Percentiles rank a stretch among this genome's conserved stretches.
Evolutionary conservation across 2,113 vertebrate genomes (phyloP).

Genomic region (Thinocorus orbignyianus): DNA sequence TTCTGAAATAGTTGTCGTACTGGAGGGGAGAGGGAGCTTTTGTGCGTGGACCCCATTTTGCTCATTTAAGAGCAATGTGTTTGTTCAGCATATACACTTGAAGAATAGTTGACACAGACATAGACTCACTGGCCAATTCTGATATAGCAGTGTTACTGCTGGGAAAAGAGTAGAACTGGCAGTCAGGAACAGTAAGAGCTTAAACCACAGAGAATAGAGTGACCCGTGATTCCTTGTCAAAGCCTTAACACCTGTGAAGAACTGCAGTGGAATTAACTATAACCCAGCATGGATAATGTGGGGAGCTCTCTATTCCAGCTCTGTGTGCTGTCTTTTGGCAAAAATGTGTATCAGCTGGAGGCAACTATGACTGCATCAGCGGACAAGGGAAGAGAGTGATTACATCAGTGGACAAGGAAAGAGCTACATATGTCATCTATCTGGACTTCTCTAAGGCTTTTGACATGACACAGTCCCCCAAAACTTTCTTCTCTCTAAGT

Average conservation of each 20-base stretch:
- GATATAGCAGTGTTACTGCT: neutral
- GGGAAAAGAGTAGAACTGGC: neutral
- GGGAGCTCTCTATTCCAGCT: neutral
- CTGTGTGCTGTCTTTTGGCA: neutral
- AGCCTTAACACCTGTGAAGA: neutral
- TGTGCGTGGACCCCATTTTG: neutral
- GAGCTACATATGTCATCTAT: neutral
- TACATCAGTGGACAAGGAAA: neutral
- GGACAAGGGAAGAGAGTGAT: neutral
- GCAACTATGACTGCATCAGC: neutral
- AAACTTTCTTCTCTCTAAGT: neutral
- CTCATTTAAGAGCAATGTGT: neutral
- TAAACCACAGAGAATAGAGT: neutral
- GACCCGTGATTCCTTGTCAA: fast-evolving
- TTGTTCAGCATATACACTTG: neutral
- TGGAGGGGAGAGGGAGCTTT: fast-evolving
- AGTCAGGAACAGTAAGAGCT: neutral
- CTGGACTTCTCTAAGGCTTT: neutral
- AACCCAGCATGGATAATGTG: neutral
- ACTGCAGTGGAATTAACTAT: neutral
- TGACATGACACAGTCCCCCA: neutral
- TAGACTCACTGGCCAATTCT: neutral
- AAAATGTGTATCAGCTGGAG: neutral
- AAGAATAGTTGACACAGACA: neutral
- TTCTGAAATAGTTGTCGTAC: neutral